A percentile compares a stretch with the other conserved stretches of the same genome.
These are phyloP conservation scores for Parazoanthus atlanticus DNA, from an alignment of 92 coral and sea anemone genomes.

Conservation along the genomic window DNA sequence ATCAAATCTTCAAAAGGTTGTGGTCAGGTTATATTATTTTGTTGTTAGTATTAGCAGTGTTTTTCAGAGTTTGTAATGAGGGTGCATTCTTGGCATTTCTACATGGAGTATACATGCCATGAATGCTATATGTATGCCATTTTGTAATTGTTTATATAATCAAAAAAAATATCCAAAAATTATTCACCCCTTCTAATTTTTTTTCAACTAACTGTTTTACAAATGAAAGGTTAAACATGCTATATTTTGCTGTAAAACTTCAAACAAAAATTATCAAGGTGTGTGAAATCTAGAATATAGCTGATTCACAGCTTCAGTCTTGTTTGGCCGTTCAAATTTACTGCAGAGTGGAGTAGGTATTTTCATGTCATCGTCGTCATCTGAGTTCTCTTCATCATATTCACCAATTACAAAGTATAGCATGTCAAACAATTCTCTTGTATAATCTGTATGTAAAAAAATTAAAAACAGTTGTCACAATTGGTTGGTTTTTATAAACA, in stretches of 20 bases:
- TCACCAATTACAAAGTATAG: constrained; percentile 36
- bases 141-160: not conserved
- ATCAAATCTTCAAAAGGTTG: not conserved
- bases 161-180: not conserved
- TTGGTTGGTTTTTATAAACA: not conserved
- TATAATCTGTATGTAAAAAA: constrained; percentile 15
- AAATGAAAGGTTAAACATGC: too few species aligned
- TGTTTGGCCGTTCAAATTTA: constrained; percentile 37
- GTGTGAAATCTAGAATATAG: constrained; percentile 36
- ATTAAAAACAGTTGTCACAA: not conserved
- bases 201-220: too few species aligned
- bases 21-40: too few species aligned
- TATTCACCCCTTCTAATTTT: too few species aligned
- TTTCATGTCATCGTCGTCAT: constrained; percentile 6
- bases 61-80: not conserved
- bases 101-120: not conserved
- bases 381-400: constrained; percentile 13
- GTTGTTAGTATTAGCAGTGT: not conserved
- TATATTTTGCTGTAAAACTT: not conserved
- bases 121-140: not conserved
- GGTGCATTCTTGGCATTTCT: not conserved
- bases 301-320: constrained; percentile 52
- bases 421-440: constrained; percentile 38
- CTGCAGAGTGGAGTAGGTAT: constrained; percentile 47
- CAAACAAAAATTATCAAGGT: not conserved